Base-by-base conservation (phyloP, 2,113 vertebrate species). In the Triplophysa siluroides region DNA sequence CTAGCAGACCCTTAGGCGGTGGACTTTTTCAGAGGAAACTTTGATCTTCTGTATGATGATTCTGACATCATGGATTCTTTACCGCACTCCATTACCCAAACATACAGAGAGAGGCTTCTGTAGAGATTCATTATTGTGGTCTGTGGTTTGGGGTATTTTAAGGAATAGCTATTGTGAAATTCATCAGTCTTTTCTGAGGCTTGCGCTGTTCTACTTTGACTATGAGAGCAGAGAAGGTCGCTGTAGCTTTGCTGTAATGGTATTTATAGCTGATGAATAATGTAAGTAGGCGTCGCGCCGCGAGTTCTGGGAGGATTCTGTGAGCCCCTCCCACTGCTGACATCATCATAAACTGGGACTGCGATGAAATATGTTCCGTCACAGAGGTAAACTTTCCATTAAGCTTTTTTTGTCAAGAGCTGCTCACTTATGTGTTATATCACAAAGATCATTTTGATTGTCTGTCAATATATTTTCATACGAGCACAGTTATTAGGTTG, bases 1-100 rank as follows among this genome's bases (percentile, higher is more conserved):
- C 66, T 33, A 24, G 54, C 78, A 62, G 52, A 43, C 78, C 65
- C 65, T 1, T 23, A 77, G 74, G 74, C 74, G 38, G 23, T 52
- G 54, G 73, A 77, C 43, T 38, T 33, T n/a, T 65, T 77, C 74
- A 38, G 62, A 38, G 74, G 33, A 65, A 77, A 65, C 74, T 77
- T 65, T 77, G 61, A 77, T 77, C 62, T 65, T 77, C 74, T 65
- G 61, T 18, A 65, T 33, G 74, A 77, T 77, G 74, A 77, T 77
- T 77, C 62, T 65, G 74, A 77, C 74, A 62, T 77, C 62, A 77
- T 65, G 60, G 38, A 64, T 76, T 77, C 60, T 76, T 63, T 61
- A 77, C 61, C 74, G 65, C 74, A 77, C 74, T 76, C 74, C 74
- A 65, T 77, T 77, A 77, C 45, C 21, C 24, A 62, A 65, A 65